These are phyloP conservation scores for Lithobates pipiens DNA, from an alignment of 2,797 vertebrate genomes.

Conservation along the genomic window DNA sequence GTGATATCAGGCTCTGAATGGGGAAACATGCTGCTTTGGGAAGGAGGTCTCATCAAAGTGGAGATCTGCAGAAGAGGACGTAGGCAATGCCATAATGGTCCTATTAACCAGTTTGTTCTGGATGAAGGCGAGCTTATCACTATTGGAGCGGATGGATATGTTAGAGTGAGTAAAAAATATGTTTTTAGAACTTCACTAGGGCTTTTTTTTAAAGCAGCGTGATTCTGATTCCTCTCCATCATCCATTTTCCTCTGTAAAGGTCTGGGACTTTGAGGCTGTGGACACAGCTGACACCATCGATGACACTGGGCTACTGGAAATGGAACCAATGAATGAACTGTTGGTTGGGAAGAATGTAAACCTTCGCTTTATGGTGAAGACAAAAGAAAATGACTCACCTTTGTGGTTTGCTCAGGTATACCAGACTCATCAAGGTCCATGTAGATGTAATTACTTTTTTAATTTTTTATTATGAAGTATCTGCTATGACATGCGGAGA, in stretches of 20 bases:
- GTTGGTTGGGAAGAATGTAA: constrained; percentile 82
- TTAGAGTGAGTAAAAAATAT: constrained; percentile 81
- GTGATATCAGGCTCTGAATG: constrained; percentile 92
- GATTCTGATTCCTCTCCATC: background rate
- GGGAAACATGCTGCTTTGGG: constrained; percentile 96
- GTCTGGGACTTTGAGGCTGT: constrained; percentile 90
- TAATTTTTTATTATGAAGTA: too few relatives aligned
- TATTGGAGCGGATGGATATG: constrained; percentile 85
- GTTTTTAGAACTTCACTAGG: too few relatives aligned
- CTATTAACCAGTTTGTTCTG: constrained; percentile 84
- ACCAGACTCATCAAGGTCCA: background rate
- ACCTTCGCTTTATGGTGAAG: constrained; percentile 85
- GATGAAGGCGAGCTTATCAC: constrained; percentile 90
- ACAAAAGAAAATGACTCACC: constrained; percentile 76
- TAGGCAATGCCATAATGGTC: constrained; percentile 83
- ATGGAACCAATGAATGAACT: constrained; percentile 90
- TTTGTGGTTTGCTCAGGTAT: constrained; percentile 95
- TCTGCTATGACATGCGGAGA: too few relatives aligned
- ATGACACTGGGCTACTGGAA: constrained; percentile 80
- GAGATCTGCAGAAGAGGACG: constrained; percentile 82
- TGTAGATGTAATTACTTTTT: too few relatives aligned
- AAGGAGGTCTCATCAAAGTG: constrained; percentile 87
- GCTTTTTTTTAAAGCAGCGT: background rate
- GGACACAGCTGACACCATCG: constrained; percentile 77
- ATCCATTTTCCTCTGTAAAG: constrained; percentile 69